These are phyloP conservation scores for Hyppa rectilinea DNA, from an alignment of 2,888 invertebrate species.

Conservation along the genomic window DNA sequence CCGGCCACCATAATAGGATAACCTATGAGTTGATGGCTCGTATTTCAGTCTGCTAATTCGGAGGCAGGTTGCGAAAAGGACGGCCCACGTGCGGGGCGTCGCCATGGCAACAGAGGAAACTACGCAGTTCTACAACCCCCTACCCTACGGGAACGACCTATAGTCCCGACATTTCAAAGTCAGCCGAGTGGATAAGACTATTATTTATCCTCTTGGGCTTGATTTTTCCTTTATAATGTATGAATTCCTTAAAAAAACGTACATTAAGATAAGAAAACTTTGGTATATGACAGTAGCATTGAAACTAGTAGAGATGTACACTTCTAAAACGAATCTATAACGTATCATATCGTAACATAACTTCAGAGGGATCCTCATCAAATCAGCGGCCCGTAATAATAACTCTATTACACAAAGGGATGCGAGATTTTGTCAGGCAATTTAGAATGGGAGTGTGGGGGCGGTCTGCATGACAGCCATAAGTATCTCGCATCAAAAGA, in stretches of 20 bases:
- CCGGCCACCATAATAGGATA: conserved; percentile 76
- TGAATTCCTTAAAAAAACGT: not conserved
- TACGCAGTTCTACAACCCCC: conserved; percentile 84
- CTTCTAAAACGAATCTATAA: conserved; percentile 19
- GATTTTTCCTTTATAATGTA: conserved; percentile 27
- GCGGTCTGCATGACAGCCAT: conserved; percentile 73
- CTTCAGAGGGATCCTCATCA: conserved; percentile 76
- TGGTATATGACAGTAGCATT: not conserved
- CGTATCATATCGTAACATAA: conserved; percentile 48
- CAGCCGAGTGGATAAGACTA: conserved; percentile 66
- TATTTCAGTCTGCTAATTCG: conserved; percentile 79
- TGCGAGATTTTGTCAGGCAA: conserved; percentile 83
- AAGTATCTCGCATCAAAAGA: conserved; percentile 70
- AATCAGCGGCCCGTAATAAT: conserved; percentile 86
- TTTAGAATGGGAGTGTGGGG: conserved; percentile 80
- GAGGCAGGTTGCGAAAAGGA: conserved; percentile 76
- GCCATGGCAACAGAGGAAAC: conserved; percentile 87
- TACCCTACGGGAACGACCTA: conserved; percentile 68
- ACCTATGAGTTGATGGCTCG: conserved; percentile 75
- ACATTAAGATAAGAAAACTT: not conserved
- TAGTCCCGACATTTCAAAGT: conserved; percentile 70
- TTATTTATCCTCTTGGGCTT: conserved; percentile 62
- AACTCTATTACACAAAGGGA: conserved; percentile 86
- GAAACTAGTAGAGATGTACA: not conserved
- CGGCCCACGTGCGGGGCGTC: conserved; percentile 86